Base-by-base conservation (phyloP, 2,888 invertebrate species). In the Agonopterix heracliana region DNA sequence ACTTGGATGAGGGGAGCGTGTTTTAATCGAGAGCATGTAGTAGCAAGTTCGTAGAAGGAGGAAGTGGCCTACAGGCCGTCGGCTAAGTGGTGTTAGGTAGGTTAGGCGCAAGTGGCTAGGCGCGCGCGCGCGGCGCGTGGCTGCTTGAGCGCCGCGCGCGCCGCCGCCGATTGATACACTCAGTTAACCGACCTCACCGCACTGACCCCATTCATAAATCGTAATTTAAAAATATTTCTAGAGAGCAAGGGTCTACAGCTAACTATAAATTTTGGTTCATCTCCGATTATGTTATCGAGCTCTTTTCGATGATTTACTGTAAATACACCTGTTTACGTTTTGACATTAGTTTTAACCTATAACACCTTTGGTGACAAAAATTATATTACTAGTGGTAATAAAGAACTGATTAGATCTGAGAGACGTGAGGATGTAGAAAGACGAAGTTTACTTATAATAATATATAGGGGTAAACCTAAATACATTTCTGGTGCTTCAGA, bases 181-280 rank as follows among this genome's bases (percentile, higher is more conserved):
- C 70, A 72, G 75, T 71, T 69, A 68, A 64, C 64, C 68, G 77
- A 79, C 81, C 82, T 72, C 76, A 71, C 74, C 74, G 69, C 71
- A 68, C 70, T 83, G 86, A 86, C 85, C 86, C 81, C 83, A 81
- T 82, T 81, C 84, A 83, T 86, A 86, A 86, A 85, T 85, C 73
- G 68, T 80, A 78, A 81, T 83, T 82, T 80, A 82, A 78, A 77
- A 73, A 77, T 73, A 72, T 73, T 76, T 66, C 70, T 66, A 66
- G 77, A 74, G 78, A 78, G 67, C 76, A 74, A 69, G 71, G 77
- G 76, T 77, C 73, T 64, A 62, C 64, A 60, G 59, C 60, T 60
- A 58, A 61, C 69, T 63, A 71, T 75, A 74, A 70, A 66, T 73
- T 69, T 64, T 52, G 53, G 52, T 57, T 58, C 58, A 57, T 52